Conservation (phyloP, 2,888 invertebrate genomes). For the Drosophila nr. medialis region DNA sequence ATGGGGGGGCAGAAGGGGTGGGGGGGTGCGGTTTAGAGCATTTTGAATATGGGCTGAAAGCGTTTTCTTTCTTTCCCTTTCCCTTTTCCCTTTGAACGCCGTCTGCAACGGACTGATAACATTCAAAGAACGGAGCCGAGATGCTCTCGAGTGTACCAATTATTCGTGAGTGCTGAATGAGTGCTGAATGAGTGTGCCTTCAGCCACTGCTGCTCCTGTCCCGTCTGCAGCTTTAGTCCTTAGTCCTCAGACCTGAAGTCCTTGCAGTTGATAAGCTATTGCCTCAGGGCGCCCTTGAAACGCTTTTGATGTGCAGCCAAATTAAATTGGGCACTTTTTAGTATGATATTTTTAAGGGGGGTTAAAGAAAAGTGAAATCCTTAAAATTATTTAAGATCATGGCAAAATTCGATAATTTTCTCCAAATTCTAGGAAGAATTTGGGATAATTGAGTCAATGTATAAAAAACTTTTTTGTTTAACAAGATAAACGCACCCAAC, state of each 20-base stretch:
- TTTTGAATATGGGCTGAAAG: constrained; percentile 70
- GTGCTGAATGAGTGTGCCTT: constrained; percentile 13
- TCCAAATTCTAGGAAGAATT: too few relatives aligned
- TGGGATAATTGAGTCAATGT: neutral
- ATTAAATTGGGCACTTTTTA: constrained; percentile 23
- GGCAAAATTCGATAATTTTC: neutral
- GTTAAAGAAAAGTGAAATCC: neutral
- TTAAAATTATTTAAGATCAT: neutral
- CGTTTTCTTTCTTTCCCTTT: constrained; percentile 29
- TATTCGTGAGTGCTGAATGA: constrained; percentile 66
- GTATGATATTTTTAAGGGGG: neutral
- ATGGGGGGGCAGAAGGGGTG: neutral
- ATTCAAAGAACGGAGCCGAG: constrained; percentile 53
- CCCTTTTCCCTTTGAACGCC: constrained; percentile 33
- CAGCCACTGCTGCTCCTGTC: constrained; percentile 10
- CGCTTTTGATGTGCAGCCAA: constrained; percentile 59
- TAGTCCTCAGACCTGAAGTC: neutral
- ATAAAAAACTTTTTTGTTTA: neutral
- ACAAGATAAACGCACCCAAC: accelerated
- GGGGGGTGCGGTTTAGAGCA: constrained; percentile 27
- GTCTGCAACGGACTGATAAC: constrained; percentile 75
- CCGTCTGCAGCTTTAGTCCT: neutral
- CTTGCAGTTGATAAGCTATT: constrained; percentile 7
- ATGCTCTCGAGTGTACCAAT: constrained; percentile 65
- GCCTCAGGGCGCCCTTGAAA: constrained; percentile 26